Percentiles rank a stretch among this genome's conserved stretches.
phyloP scores from a whole-genome alignment of 2,797 vertebrate species.

The Pseudochromis fuscus region DNA sequence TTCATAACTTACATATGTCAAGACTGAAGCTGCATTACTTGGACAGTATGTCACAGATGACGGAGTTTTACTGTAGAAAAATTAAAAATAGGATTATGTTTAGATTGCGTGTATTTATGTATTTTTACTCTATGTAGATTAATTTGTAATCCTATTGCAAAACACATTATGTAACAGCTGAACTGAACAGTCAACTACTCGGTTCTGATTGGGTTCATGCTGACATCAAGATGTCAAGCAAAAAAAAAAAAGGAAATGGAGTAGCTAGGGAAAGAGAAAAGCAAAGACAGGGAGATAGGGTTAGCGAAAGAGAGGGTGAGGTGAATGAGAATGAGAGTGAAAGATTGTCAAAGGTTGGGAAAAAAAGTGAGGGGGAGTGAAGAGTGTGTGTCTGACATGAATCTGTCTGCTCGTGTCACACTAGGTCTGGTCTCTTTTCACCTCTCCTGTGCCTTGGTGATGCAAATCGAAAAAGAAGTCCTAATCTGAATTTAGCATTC shows the following conservation, averaged over 20 bases:
- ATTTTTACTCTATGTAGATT: too few relatives aligned
- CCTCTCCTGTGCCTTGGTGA: constrained; percentile 45
- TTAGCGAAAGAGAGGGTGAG: constrained; percentile 36
- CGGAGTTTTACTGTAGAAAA: not conserved
- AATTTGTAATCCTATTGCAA: constrained; percentile 34
- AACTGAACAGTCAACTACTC: not conserved
- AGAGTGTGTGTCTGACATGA: constrained; percentile 61
- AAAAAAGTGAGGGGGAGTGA: constrained; percentile 27
- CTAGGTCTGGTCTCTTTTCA: constrained; percentile 53
- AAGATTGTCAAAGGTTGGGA: constrained; percentile 29
- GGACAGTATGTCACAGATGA: too few relatives aligned
- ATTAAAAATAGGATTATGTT: constrained; percentile 20
- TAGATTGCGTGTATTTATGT: too few relatives aligned
- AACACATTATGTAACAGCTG: constrained; percentile 17
- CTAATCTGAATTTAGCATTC: constrained; percentile 65
- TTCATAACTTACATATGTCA: too few relatives aligned
- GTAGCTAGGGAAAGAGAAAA: constrained; percentile 28
- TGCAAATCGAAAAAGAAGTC: constrained; percentile 52
- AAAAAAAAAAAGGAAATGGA: not conserved
- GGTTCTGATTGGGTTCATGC: constrained; percentile 9
- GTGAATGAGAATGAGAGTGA: constrained; percentile 53
- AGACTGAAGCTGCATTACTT: too few relatives aligned
- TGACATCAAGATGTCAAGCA: constrained; percentile 7
- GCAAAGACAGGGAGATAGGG: constrained; percentile 9
- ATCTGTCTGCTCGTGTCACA: constrained; percentile 61